Percentiles rank a stretch among this genome's conserved stretches.
These are phyloP conservation scores for Parnassius glacialis DNA, from an alignment of 2,888 invertebrate genomes.

Conservation along the genomic window DNA sequence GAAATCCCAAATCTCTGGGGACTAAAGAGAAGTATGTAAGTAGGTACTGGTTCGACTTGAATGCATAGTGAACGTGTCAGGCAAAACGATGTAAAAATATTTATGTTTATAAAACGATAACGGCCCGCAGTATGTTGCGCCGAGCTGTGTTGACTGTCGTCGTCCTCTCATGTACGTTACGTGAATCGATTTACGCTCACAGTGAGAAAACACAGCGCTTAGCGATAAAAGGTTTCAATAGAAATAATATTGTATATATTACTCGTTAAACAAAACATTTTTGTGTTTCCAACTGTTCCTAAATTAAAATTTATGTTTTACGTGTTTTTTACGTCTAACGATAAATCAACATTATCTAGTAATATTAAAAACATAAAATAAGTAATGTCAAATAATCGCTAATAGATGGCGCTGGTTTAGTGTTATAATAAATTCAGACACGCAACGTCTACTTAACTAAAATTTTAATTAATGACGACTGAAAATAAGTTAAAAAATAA, in stretches of 20 bases:
- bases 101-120: constrained; percentile 45
- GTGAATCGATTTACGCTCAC: constrained; percentile 48
- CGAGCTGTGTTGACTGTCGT: constrained; percentile 55
- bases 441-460: no score
- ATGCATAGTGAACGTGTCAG: background rate
- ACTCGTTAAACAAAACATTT: no score
- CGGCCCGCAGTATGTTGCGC: constrained; percentile 57
- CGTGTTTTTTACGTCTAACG: no score
- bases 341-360: no score
- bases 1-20: no score
- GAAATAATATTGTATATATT: constrained; percentile 40
- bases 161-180: constrained; percentile 73
- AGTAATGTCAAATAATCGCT: no score
- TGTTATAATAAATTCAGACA: no score
- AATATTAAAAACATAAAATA: background rate
- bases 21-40: background rate
- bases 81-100: constrained; percentile 16
- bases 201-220: constrained; percentile 51
- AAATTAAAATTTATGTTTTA: no score
- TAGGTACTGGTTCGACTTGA: background rate
- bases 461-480: background rate
- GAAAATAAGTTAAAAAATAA: background rate
- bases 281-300: no score
- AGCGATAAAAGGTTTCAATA: constrained; percentile 69
- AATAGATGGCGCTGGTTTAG: no score